Evolutionary conservation across 2,888 invertebrate species (phyloP).

Genomic region (Ichneumon xanthorius): DNA sequence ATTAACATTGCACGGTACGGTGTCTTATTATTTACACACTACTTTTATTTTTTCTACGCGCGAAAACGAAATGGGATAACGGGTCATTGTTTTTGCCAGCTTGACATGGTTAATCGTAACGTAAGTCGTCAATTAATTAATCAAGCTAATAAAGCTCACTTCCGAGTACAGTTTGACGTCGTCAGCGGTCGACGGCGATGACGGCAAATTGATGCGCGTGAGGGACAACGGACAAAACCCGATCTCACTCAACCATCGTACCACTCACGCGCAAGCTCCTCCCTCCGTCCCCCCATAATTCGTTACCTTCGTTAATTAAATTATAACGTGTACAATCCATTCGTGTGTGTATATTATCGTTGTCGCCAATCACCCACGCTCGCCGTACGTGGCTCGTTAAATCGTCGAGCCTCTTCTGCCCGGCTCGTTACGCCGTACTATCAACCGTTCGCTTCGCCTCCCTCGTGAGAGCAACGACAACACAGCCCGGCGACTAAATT

Average conservation of each 20-base stretch:
- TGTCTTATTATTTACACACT: too few relatives aligned
- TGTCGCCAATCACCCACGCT: conserved; percentile 58
- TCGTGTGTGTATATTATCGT: conserved; percentile 59
- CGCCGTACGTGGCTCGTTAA: conserved; percentile 62
- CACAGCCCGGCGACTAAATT: conserved; percentile 43
- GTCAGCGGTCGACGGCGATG: conserved; percentile 22
- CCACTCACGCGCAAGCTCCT: conserved; percentile 35
- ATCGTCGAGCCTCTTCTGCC: conserved; percentile 39
- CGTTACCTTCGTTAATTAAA: conserved; percentile 65
- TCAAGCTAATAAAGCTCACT: conserved; percentile 49
- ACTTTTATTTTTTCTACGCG: too few relatives aligned
- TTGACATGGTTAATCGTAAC: not conserved
- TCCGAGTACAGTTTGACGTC: conserved; percentile 49
- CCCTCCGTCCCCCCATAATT: conserved; percentile 7
- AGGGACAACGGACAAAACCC: conserved; percentile 6
- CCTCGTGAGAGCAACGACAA: conserved; percentile 41
- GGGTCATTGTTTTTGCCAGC: too few relatives aligned
- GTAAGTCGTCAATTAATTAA: conserved; percentile 51
- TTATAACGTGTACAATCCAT: conserved; percentile 66
- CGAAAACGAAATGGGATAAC: too few relatives aligned
- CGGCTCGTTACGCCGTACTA: not conserved
- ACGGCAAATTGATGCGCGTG: conserved; percentile 47
- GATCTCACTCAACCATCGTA: not conserved
- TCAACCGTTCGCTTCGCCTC: not conserved
- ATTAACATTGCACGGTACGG: too few relatives aligned